Base-by-base conservation (phyloP, 2,797 vertebrate genomes). In the Macropodus opercularis region DNA sequence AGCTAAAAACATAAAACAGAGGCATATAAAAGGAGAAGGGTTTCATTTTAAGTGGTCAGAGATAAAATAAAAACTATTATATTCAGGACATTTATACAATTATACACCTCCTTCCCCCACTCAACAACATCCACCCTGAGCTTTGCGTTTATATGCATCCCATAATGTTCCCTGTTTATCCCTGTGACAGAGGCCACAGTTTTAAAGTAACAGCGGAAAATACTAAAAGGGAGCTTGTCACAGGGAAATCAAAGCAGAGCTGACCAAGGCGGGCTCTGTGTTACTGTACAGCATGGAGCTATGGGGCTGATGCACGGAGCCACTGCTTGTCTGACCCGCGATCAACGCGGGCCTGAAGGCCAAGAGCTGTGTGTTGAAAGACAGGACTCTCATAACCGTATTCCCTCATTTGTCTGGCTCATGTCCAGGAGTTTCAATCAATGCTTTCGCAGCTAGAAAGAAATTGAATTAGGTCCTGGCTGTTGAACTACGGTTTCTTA, bases 381-480 rank as follows among this genome's bases (percentile, higher is more conserved):
- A 34, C 34, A 21, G 15, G 51, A 49, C 14, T 36, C 56, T 63
- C 65, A 72, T 76, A 72, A 67, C 59, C 63, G 23, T 52, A 32
- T 66, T 63, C 35, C 63, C 69, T 72, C 44, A 23, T 68, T 69
- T 15, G 13, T 51, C 67, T 82, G 79, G 65, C 71, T 41, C 8
- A 6, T 48, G 12, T 81, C 72, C 69, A 61, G 49, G 53, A 54
- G 54, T 65, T 77, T 87, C 76, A 83, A 84, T 87, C 84, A 85
- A 72, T 87, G 53, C 29, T 18, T 84, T 79, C 76, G 68, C 75
- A 65, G 72, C 22, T 32, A 11, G 65, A 64, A 79, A 77, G 68
- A 77, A 79, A 85, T 86, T 75, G 67, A 87, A 85, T 85, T 75
- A 85, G 64, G 69, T 79, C 60, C 49, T 52, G 79, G 68, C 47